A percentile compares a stretch with the other conserved stretches of the same genome.
These are phyloP conservation scores for Mamestra configurata DNA, from an alignment of 1,140 invertebrate species.

Conservation along the genomic window DNA sequence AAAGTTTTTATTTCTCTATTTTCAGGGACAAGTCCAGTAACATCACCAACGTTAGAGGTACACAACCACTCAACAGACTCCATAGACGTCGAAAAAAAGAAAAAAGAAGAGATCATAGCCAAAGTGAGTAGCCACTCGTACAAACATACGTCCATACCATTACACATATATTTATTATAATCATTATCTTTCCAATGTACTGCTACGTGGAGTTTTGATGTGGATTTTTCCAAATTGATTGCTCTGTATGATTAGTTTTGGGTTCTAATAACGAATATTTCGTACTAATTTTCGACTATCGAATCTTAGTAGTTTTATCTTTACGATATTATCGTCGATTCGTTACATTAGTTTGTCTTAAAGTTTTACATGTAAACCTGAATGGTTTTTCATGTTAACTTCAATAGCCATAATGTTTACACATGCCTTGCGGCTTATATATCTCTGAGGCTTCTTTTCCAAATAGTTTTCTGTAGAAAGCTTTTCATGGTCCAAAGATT, in stretches of 20 bases:
- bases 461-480: not conserved
- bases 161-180: conserved; percentile 48
- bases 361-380: not conserved
- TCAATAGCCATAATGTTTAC: not conserved
- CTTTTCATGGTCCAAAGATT: not conserved
- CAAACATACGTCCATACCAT: conserved; percentile 46
- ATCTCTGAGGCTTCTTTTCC: not conserved
- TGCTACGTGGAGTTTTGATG: conserved; percentile 75
- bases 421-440: not conserved
- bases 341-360: not conserved
- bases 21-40: conserved; percentile 85
- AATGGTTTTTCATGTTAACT: conserved; percentile 16
- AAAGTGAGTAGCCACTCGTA: conserved; percentile 74
- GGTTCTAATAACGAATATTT: conserved; percentile 57
- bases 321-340: not conserved
- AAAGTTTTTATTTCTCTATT: conserved; percentile 45
- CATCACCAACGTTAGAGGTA: conserved; percentile 89
- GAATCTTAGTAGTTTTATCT: conserved; percentile 20
- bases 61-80: conserved; percentile 93
- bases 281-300: conserved; percentile 7
- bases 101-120: conserved; percentile 89
- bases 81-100: conserved; percentile 92
- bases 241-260: conserved; percentile 66
- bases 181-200: conserved; percentile 70
- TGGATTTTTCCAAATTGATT: conserved; percentile 63